Conservation (phyloP, 1,140 invertebrate genomes). For the Drosophila gunungcola region DNA sequence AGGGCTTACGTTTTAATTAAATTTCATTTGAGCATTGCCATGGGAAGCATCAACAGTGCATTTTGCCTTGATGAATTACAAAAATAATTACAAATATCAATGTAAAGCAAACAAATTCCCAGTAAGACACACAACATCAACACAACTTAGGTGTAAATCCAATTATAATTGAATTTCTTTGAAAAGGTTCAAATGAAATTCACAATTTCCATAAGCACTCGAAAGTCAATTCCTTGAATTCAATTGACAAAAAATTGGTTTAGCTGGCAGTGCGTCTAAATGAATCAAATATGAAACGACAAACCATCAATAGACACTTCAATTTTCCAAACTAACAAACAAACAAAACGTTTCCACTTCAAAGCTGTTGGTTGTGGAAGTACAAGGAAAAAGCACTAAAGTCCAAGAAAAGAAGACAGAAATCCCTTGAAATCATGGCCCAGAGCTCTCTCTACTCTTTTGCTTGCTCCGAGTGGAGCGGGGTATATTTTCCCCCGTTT, state of each 20-base stretch:
- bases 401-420: slow-evolving; percentile 12
- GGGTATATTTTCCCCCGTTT: slow-evolving; percentile 35
- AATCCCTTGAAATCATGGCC: slow-evolving; percentile 30
- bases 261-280: slow-evolving; percentile 9
- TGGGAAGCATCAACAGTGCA: slow-evolving; percentile 21
- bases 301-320: slow-evolving; percentile 20
- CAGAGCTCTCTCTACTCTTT: not conserved
- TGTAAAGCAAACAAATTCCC: slow-evolving; percentile 10
- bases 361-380: slow-evolving; percentile 10
- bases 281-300: slow-evolving; percentile 11
- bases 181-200: slow-evolving; percentile 22
- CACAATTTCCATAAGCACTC: slow-evolving; percentile 26
- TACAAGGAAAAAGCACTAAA: slow-evolving; percentile 34
- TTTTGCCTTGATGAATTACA: slow-evolving; percentile 27
- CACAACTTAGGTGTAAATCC: slow-evolving; percentile 51
- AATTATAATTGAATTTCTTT: slow-evolving; percentile 56
- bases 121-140: slow-evolving; percentile 13
- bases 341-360: slow-evolving; percentile 11
- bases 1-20: slow-evolving; percentile 62
- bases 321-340: slow-evolving; percentile 22
- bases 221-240: slow-evolving; percentile 38
- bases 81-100: slow-evolving; percentile 45
- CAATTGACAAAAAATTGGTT: slow-evolving; percentile 30
- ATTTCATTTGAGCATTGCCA: slow-evolving; percentile 45
- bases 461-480: not conserved